Percentiles rank a stretch among this genome's conserved stretches.
Conservation (phyloP, 2,113 vertebrate genomes). For the Gopherus flavomarginatus region DNA sequence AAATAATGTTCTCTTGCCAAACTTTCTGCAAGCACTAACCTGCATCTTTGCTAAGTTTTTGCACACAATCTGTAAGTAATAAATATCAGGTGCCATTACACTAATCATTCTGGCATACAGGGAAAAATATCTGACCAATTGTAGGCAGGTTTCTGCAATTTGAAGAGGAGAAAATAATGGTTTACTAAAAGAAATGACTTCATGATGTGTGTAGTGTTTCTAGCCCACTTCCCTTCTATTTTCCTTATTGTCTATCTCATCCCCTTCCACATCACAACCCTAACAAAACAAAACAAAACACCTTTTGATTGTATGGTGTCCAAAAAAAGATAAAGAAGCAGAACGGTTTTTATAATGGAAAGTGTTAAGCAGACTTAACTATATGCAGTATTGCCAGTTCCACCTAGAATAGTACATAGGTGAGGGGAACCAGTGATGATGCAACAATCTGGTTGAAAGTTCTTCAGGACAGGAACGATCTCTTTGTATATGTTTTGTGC, state of each 20-base stretch:
- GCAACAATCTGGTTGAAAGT: neutral
- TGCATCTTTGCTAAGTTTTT: conserved; percentile 60
- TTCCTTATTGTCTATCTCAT: accelerated
- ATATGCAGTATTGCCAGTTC: no score
- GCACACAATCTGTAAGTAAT: conserved; percentile 65
- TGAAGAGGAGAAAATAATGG: conserved; percentile 18
- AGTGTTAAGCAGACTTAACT: no score
- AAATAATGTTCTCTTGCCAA: conserved; percentile 54
- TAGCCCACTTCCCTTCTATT: neutral
- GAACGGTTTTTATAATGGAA: no score
- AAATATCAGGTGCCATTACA: conserved; percentile 51
- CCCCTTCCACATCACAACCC: neutral
- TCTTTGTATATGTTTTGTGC: neutral
- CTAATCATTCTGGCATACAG: conserved; percentile 37
- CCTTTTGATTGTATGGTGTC: neutral
- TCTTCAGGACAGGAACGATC: neutral
- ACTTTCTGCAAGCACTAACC: conserved; percentile 42
- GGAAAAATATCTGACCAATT: conserved; percentile 16
- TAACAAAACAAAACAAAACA: neutral
- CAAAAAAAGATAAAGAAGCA: neutral
- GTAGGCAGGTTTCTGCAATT: neutral
- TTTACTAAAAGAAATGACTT: neutral
- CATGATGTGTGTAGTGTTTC: neutral
- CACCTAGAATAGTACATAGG: neutral
- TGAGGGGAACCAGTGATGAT: neutral